A percentile compares a stretch with the other conserved stretches of the same genome.
Conservation (phyloP, 2,113 vertebrate genomes). For the Tapirus terrestris region DNA sequence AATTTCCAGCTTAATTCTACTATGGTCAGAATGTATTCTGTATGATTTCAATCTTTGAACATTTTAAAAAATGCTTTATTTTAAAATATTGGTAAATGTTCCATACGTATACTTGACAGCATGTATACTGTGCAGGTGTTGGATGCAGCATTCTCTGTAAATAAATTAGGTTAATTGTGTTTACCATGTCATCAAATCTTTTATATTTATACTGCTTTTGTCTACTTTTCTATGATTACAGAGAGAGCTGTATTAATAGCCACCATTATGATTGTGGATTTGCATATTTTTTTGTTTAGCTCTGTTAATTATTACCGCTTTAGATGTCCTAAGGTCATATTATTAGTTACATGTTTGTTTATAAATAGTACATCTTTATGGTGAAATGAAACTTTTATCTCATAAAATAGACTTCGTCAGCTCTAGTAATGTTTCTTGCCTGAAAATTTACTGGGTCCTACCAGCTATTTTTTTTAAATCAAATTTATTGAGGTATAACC, state of each 20-base stretch:
- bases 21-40: background rate
- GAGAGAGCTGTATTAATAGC: background rate
- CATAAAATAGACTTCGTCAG: background rate
- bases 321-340: background rate
- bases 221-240: background rate
- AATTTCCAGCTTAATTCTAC: background rate
- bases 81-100: background rate
- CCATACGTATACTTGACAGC: background rate
- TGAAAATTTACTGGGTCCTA: background rate
- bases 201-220: background rate
- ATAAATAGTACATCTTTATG: background rate
- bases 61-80: background rate
- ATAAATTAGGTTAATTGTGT: background rate
- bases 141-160: background rate
- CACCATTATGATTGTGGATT: background rate
- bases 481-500: background rate
- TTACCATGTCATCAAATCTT: background rate
- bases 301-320: background rate
- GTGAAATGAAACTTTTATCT: background rate
- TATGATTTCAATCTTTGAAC: background rate
- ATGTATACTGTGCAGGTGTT: background rate
- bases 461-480: background rate
- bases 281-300: background rate
- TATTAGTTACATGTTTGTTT: background rate
- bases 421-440: background rate